Percentiles rank a stretch among this genome's conserved stretches.
phyloP scores from a whole-genome alignment of 1,140 invertebrate genomes.

The Cryptotermes secundus region DNA sequence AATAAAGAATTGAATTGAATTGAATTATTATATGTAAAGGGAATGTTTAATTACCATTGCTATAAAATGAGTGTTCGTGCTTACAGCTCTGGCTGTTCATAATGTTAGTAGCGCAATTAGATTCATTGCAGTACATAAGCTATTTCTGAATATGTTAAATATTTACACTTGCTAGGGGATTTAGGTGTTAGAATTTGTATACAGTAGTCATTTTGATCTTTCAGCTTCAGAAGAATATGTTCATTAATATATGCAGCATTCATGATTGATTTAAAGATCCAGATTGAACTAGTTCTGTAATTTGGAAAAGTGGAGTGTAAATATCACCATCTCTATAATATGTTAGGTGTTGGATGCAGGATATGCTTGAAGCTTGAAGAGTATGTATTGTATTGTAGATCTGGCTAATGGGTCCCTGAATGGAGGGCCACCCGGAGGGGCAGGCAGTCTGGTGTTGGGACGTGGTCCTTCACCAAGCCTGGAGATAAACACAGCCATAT shows the following conservation, averaged over 20 bases:
- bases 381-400: conserved; percentile 40
- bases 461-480: conserved; percentile 56
- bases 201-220: not conserved
- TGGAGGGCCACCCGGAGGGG: conserved; percentile 39
- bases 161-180: not conserved
- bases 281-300: too few species aligned
- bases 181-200: not conserved
- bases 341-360: not conserved
- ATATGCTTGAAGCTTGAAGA: not conserved
- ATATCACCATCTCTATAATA: too few species aligned
- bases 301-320: too few species aligned
- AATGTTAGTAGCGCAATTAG: not conserved
- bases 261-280: too few species aligned
- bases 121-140: not conserved
- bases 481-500: conserved; percentile 38
- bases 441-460: conserved; percentile 48
- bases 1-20: too few species aligned
- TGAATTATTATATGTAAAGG: too few species aligned
- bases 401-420: conserved; percentile 47
- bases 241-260: too few species aligned
- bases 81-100: not conserved
- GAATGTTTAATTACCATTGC: not conserved
- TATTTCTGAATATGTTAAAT: not conserved
- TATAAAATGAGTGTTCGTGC: not conserved
- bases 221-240: not conserved